These are phyloP conservation scores for Erebia palarica DNA, from an alignment of 2,888 invertebrate species.

Conservation along the genomic window DNA sequence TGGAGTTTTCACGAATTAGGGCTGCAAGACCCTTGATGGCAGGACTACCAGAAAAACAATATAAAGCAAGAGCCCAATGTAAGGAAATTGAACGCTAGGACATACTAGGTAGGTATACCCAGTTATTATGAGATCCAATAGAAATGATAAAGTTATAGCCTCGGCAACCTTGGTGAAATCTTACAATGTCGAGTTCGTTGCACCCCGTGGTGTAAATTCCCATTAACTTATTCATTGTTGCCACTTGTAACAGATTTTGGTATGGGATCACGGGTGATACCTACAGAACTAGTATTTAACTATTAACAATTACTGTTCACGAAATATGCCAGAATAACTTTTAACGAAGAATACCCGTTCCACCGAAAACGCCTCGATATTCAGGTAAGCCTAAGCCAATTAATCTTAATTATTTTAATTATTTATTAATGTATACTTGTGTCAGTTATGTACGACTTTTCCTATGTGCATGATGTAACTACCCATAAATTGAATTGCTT, in stretches of 20 bases:
- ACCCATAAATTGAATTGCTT: too few relatives aligned
- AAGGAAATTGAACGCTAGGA: background rate
- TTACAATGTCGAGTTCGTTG: conserved; percentile 22
- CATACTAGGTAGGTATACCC: background rate
- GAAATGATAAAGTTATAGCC: conserved; percentile 8
- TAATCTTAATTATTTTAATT: too few relatives aligned
- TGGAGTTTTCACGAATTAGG: too few relatives aligned
- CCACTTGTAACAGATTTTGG: conserved; percentile 24
- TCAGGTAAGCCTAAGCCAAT: too few relatives aligned
- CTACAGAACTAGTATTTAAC: background rate
- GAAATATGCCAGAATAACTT: too few relatives aligned
- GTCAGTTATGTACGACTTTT: too few relatives aligned
- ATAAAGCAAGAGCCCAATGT: background rate
- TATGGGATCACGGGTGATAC: conserved; percentile 2
- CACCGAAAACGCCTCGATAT: too few relatives aligned
- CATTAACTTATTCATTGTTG: conserved; percentile 26
- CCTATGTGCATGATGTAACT: too few relatives aligned
- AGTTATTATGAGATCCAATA: conserved; percentile 1
- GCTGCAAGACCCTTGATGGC: too few relatives aligned
- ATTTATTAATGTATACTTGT: too few relatives aligned
- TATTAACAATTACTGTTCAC: too few relatives aligned
- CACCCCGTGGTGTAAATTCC: conserved; percentile 3
- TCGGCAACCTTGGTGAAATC: conserved; percentile 16
- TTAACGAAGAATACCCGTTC: too few relatives aligned
- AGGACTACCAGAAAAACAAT: background rate